These are phyloP conservation scores for Drosophila pseudoobscura DNA, from an alignment of 1,140 invertebrate species.

Conservation along the genomic window DNA sequence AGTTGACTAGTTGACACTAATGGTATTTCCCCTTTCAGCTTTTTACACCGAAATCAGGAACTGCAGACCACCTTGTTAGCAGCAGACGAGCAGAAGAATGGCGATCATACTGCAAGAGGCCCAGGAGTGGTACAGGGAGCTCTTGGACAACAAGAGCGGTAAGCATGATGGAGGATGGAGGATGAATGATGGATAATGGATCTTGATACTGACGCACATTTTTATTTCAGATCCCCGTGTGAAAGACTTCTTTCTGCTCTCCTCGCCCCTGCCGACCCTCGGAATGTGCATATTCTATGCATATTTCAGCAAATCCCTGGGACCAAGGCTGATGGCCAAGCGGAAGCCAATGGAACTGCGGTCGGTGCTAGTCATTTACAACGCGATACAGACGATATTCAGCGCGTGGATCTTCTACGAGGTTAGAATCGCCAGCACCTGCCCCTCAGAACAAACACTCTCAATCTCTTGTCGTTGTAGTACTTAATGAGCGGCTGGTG, in stretches of 20 bases:
- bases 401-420: conserved; percentile 96
- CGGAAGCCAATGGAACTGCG: conserved; percentile 94
- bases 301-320: conserved; percentile 92
- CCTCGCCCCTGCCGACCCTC: conserved; percentile 94
- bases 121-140: conserved; percentile 89
- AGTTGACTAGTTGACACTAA: too few relatives aligned
- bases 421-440: conserved; percentile 84
- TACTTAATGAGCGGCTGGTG: conserved; percentile 93
- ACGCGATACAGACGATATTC: conserved; percentile 94
- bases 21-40: too few relatives aligned
- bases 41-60: too few relatives aligned
- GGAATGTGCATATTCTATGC: conserved; percentile 92
- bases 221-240: conserved; percentile 92
- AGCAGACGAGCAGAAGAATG: conserved; percentile 56
- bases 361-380: conserved; percentile 92
- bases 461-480: conserved; percentile 84
- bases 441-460: background rate
- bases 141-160: conserved; percentile 92
- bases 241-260: conserved; percentile 95
- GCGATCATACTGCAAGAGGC: conserved; percentile 85
- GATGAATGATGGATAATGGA: too few relatives aligned
- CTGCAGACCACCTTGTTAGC: too few relatives aligned
- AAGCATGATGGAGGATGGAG: conserved; percentile 75
- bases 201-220: conserved; percentile 17
- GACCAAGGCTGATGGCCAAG: conserved; percentile 95